Base-by-base conservation (phyloP, 2,113 vertebrate species). In the Isichthys henryi region DNA sequence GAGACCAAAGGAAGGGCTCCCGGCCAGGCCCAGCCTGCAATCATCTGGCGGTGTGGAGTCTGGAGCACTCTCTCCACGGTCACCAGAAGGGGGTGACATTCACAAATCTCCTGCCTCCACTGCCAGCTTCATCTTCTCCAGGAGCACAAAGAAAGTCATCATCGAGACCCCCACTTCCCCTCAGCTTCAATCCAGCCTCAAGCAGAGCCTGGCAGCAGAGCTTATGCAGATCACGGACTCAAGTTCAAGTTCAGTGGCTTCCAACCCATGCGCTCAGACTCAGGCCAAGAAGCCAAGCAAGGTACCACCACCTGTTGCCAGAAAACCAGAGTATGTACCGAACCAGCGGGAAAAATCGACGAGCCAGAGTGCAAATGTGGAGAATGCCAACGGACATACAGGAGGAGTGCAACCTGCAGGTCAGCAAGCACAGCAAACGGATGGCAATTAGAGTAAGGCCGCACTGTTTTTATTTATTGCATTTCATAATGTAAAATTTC, bases 41-140 rank as follows among this genome's bases (percentile, higher is more conserved):
- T 58, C 90, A 13, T 50, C 91, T 27, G 91, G 86, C 77, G 92
- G 87, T 39, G 43, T n/a, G 48, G 92, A 94, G 52, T 88, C 92
- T 0, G 92, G 91, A 13, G 39, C 86, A 48, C 53, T 27, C 50
- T 89, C 92, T 23, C n/a, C 92, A 0, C 95, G 93, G 46, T 92
- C 94, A 0, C 91, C 92, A 0, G 96, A 95, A 43, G 92, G 93
- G 7, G 94, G 93, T 17, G 95, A 96, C 52, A 74, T 94, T 86
- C 92, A 91, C 87, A 97, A 95, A 90, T 97, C 97, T 0, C 95
- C 97, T 1, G 97, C 97, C 66, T 98, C 97, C 13, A 97, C 96
- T 0, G 98, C 98, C 91, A 99, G 98, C 93, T 99, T 99, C 90
- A 98, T 99, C 94, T 99, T 99, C 53, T 96, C 98, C 83, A 97